Base-by-base conservation (phyloP, 2,113 vertebrate species). In the Nicator chloris region DNA sequence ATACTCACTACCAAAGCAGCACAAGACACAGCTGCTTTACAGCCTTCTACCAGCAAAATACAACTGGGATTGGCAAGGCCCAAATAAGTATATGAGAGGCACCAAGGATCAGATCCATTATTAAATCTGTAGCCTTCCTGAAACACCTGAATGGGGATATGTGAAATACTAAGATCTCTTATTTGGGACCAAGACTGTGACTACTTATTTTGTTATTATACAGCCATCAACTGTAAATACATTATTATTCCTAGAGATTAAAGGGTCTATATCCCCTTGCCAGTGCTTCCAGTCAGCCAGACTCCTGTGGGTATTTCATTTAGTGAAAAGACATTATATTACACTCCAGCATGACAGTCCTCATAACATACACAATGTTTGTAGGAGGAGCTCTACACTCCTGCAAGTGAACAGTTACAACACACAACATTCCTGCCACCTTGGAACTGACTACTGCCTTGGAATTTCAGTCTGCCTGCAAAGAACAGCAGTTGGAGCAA, bases 341-440 rank as follows among this genome's bases (percentile, higher is more conserved):
- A 95, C 68, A 80, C 47, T 94, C 75, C 66, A 90, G 85, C 88
- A 71, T 57, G 82, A 93, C 80, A 90, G 47, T 83, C 69, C 24
- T 90, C 47, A 21, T 47, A 88, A 88, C 17, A 50, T 26, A 80
- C 21, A 56, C 12, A 64, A 23, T 11, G 90, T 64, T 75, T 60
- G 54, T 11, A 91, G 59, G 57, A 88, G 30, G 47, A 87, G 37
- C 50, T 73, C 57, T 79, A 71, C 3, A 9, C 30, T 77, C 69
- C 49, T 45, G 21, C 23, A 85, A 76, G 40, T 7, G 21, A 93
- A 53, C 39, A 73, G 42, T 39, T 54, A 88, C 24, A 80, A 70
- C 5, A n/a, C 31, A 68, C 56, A 83, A 44, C 33, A 94, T 13
- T 69, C 33, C 47, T 69, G 22, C 54, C 30, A 65, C 42, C 53